Evolutionary conservation across 1,140 invertebrate genomes (phyloP).

Genomic region (Eufriesea mexicana): DNA sequence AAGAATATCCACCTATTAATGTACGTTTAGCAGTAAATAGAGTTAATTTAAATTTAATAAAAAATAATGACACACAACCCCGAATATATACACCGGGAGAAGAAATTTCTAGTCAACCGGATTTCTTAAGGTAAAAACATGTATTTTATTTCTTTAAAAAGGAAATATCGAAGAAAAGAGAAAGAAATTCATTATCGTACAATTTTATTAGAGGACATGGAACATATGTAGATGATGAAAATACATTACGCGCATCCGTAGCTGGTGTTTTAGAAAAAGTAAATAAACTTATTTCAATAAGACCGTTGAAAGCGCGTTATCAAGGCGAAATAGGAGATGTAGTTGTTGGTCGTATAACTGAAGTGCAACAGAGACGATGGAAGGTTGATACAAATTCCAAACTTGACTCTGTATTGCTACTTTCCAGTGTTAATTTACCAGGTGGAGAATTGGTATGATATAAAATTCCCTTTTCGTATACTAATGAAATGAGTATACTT

Average conservation of each 20-base stretch:
- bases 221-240: constrained; percentile 92
- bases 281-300: constrained; percentile 96
- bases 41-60: constrained; percentile 82
- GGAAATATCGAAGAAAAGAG: neutral
- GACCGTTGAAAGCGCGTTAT: constrained; percentile 94
- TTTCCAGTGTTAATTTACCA: constrained; percentile 98
- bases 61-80: constrained; percentile 83
- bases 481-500: neutral
- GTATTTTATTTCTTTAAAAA: constrained; percentile 26
- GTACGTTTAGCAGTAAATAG: constrained; percentile 81
- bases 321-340: constrained; percentile 99
- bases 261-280: constrained; percentile 96
- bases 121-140: constrained; percentile 90
- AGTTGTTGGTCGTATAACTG: constrained; percentile 95
- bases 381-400: constrained; percentile 97
- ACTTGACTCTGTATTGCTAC: constrained; percentile 92
- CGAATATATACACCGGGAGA: constrained; percentile 93
- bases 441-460: constrained; percentile 94
- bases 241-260: constrained; percentile 93
- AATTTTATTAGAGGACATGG: constrained; percentile 93
- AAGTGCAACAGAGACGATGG: constrained; percentile 96
- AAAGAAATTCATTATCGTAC: neutral
- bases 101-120: constrained; percentile 90
- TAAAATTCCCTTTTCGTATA: constrained; percentile 4
- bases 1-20: constrained; percentile 70